Conservation (phyloP, 1,140 invertebrate genomes). For the Trichonephila clavipes region DNA sequence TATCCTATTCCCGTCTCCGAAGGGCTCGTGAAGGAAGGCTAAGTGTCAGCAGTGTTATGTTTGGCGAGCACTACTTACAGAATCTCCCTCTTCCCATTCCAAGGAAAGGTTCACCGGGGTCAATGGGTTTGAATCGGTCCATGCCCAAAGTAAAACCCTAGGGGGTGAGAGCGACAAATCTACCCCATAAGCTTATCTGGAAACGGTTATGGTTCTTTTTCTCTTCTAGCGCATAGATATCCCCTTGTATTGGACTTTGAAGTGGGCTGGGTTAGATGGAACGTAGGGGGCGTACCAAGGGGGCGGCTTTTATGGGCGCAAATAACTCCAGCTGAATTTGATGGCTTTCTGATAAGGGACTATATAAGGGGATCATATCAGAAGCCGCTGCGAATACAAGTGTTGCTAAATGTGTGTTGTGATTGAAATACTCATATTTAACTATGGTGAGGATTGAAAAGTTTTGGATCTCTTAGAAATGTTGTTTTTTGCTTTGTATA, state of each 20-base stretch:
- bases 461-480: not conserved
- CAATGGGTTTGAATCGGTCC: slow-evolving; percentile 56
- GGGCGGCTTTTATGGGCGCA: slow-evolving; percentile 8
- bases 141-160: not conserved
- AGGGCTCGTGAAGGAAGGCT: not conserved
- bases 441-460: not conserved
- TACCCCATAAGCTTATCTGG: not conserved
- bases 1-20: slow-evolving; percentile 22
- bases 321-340: not conserved
- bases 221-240: not conserved
- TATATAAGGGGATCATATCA: not conserved
- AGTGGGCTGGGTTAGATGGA: not conserved
- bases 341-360: not conserved
- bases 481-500: no score
- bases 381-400: not conserved
- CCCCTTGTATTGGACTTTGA: not conserved
- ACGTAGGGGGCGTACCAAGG: not conserved
- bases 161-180: slow-evolving; percentile 11
- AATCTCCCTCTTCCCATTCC: slow-evolving; percentile 7
- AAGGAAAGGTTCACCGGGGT: slow-evolving; percentile 37
- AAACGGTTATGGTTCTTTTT: slow-evolving; percentile 3
- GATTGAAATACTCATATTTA: not conserved
- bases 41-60: slow-evolving; percentile 42
- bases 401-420: not conserved
- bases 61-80: not conserved